phyloP scores from a whole-genome alignment of 64 coral and sea anemone genomes.

The Exaiptasia diaphana region DNA sequence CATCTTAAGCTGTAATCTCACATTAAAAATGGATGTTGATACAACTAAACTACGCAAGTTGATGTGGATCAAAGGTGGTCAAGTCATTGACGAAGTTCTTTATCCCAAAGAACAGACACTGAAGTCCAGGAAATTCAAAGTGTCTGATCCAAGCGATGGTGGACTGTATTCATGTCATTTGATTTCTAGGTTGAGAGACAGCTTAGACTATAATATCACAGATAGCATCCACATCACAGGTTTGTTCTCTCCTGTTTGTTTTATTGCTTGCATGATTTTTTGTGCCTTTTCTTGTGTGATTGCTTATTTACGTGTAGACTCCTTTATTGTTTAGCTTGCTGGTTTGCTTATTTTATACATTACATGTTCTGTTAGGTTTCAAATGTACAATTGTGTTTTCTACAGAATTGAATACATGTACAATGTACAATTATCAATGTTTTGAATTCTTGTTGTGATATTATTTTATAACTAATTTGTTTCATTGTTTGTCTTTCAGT shows the following conservation, averaged over 20 bases:
- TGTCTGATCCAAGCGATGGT: neutral
- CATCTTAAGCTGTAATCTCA: neutral
- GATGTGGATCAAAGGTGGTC: neutral
- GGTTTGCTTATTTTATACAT: no score
- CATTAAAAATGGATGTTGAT: neutral
- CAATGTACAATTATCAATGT: no score
- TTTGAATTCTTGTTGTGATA: no score
- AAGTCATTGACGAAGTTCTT: neutral
- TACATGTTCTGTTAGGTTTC: no score
- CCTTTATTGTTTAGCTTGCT: no score
- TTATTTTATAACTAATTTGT: no score
- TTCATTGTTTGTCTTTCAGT: neutral
- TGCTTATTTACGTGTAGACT: no score
- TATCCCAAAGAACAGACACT: neutral
- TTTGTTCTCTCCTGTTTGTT: neutral
- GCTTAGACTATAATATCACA: neutral
- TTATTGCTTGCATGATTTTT: no score
- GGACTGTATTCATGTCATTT: constrained; percentile 1
- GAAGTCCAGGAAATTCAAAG: neutral
- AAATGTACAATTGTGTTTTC: no score
- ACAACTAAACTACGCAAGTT: neutral
- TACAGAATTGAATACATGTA: no score
- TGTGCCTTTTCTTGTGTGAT: no score
- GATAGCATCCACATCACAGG: neutral
- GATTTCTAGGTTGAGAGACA: neutral